Base-by-base conservation (phyloP, 2,888 invertebrate genomes). In the Ophonus ardosiacus region DNA sequence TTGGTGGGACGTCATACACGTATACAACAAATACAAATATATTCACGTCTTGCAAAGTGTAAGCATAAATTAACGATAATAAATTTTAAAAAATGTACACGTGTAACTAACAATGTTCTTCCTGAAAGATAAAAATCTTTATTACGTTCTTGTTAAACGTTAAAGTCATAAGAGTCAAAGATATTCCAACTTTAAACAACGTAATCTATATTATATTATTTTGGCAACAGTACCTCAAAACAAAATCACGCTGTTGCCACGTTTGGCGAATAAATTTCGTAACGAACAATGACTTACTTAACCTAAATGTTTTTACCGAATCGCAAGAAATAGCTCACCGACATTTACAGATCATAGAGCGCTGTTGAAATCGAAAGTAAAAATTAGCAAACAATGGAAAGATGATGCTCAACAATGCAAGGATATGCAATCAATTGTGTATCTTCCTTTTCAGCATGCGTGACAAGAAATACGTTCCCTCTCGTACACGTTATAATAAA, bases 261-360 rank as follows among this genome's bases (percentile, higher is more conserved):
- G 40, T 74, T 43, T 31, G 31, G 13, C 51, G 8, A 56, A 24
- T 57, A 78, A 57, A 78, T 78, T 78, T 78, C 57, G 78, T 24
- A 57, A 57, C 31, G 24, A 43, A 78, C 57, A 57, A 78, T 57
- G 15, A 38, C 31, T 31, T 31, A 31, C 10, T 40, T 40, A 43
- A 43, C 40, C 43, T 43, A 51, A 74, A 15, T 43, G 7, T 15
- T 61, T 80, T 80, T 80, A 18, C 40, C 80, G 78, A 7, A 80
- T 61, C 31, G 18, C 63, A 80, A 38, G 61, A 80, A 80, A 80
- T 40, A 80, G 80, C 31, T 80, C 38, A 61, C 61, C 61, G 80
- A 80, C 80, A 80, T 80, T 80, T 80, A 61, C 61, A 61, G 80
- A 80, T 80, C 80, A 80, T 80, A 80, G 80, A 78, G 80, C 80